Conservation (phyloP, 2,888 invertebrate species). For the Empis stercorea region DNA sequence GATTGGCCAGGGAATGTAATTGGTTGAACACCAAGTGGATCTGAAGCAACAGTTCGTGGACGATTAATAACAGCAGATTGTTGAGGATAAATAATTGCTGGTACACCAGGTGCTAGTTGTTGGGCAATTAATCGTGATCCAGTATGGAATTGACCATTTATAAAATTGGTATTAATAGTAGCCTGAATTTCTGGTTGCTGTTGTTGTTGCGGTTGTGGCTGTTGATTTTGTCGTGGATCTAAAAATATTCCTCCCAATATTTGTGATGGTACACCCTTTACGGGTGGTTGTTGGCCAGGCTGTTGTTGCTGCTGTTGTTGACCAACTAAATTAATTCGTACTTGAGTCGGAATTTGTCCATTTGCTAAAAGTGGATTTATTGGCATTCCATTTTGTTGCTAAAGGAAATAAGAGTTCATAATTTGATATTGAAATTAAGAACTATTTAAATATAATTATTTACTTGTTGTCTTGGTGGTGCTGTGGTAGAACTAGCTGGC, state of each 20-base stretch:
- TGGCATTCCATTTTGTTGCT: constrained; percentile 39
- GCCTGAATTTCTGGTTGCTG: constrained; percentile 18
- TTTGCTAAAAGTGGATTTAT: constrained; percentile 43
- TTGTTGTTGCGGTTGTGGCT: constrained; percentile 39
- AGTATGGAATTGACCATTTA: constrained; percentile 50
- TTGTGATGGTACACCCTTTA: constrained; percentile 31
- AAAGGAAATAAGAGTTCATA: constrained; percentile 1
- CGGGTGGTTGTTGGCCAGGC: constrained; percentile 35
- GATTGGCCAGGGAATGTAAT: constrained; percentile 5
- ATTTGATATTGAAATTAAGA: not conserved
- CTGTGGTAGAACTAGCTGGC: constrained; percentile 45
- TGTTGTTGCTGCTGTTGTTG: constrained; percentile 40
- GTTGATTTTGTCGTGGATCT: constrained; percentile 40
- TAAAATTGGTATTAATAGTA: constrained; percentile 39
- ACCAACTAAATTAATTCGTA: constrained; percentile 40
- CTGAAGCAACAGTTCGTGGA: constrained; percentile 1
- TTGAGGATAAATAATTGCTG: constrained; percentile 3
- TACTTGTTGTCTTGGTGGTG: constrained; percentile 38
- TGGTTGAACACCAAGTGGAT: constrained; percentile 3
- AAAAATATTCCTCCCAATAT: constrained; percentile 17
- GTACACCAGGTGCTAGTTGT: constrained; percentile 37
- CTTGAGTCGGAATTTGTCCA: constrained; percentile 45
- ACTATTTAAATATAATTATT: constrained; percentile 12
- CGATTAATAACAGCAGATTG: constrained; percentile 4
- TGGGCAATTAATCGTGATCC: constrained; percentile 44